Evolutionary conservation across 2,113 vertebrate genomes (phyloP), one percentile per base, ranked within the genome.

Genomic region (Brachypodius melanocephalos): DNA sequence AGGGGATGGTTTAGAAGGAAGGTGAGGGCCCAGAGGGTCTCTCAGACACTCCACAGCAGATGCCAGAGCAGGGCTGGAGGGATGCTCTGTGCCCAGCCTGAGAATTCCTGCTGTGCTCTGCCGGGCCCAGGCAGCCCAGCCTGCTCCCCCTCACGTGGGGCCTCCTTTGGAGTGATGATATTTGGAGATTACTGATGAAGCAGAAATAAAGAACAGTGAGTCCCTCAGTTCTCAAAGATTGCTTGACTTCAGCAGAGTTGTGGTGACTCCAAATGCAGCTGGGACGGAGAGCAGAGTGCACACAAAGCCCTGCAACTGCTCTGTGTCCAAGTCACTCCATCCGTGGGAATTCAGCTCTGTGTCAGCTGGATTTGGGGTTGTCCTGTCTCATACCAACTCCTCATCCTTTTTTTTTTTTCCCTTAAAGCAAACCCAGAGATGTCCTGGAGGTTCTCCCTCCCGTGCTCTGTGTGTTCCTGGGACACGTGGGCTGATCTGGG

Each of bases 401-500:
- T 6, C 4, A 0, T 3, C 13, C 36, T 29, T 22, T 46, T 14
- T 21, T 29, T 22, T 46, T 18, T 25, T 16, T 8, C 12, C 16
- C 22, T 16, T 9, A 8, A 21, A n/a, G 17, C 38, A 59, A 42
- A 4, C 5, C 25, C 49, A 45, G 75, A 4, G 21, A 3, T 8
- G n/a, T 0, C 14, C 42, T 2, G 8, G 29, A 20, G n/a, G 17
- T 2, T 25, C 22, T 28, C 1, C 7, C 3, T 22, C 14, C n/a
- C 14, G 12, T 14, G 1, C 28, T 40, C 14, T 9, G 38, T 2
- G 5, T 1, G n/a, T 2, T 19, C 42, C 52, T 31, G 63, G 67
- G 40, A 28, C 25, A 4, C 3, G 3, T 14, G 54, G 45, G 46
- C 66, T 61, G 55, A 1, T 3, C 25, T 24, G 45, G 54, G 31